These are phyloP conservation scores for Amphipyra tragopoginis DNA, from an alignment of 2,888 invertebrate genomes.

Conservation along the genomic window DNA sequence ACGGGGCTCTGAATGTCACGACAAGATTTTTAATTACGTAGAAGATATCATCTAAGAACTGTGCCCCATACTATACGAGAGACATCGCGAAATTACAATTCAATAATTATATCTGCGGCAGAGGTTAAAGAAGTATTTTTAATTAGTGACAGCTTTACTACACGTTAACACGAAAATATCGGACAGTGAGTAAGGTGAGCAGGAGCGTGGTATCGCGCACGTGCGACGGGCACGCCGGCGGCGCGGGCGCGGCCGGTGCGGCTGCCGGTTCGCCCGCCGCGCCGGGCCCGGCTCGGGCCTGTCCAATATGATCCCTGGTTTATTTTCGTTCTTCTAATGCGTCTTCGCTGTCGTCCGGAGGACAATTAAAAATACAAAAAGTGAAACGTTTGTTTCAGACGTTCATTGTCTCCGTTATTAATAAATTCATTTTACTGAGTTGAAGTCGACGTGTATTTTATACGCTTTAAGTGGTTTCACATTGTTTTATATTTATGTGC, in stretches of 20 bases:
- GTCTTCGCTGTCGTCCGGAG: slow-evolving; percentile 87
- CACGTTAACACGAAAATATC: slow-evolving; percentile 67
- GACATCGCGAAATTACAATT: slow-evolving; percentile 87
- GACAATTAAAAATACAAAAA: slow-evolving; percentile 90
- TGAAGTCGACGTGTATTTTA: slow-evolving; percentile 89
- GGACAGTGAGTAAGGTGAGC: slow-evolving; percentile 39
- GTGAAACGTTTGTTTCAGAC: slow-evolving; percentile 89
- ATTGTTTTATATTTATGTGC: slow-evolving; percentile 90
- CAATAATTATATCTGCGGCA: slow-evolving; percentile 81
- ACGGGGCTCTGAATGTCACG: slow-evolving; percentile 88
- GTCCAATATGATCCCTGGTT: slow-evolving; percentile 87
- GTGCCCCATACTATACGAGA: slow-evolving; percentile 81
- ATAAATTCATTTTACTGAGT: slow-evolving; percentile 90
- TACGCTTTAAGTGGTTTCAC: slow-evolving; percentile 90
- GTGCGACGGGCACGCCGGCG: slow-evolving; percentile 22
- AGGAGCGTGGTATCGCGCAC: slow-evolving; percentile 21
- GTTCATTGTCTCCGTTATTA: slow-evolving; percentile 90
- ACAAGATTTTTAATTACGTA: slow-evolving; percentile 90
- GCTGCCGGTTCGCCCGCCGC: slow-evolving; percentile 42
- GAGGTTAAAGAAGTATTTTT: slow-evolving; percentile 69
- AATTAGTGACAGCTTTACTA: slow-evolving; percentile 77
- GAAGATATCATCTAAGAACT: slow-evolving; percentile 88
- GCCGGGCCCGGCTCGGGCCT: slow-evolving; percentile 60
- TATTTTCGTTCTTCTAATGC: slow-evolving; percentile 89
- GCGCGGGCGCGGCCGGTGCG: slow-evolving; percentile 32